A percentile compares a stretch with the other conserved stretches of the same genome.
Conservation (phyloP, 2,888 invertebrate genomes). For the Papilio protenor region DNA sequence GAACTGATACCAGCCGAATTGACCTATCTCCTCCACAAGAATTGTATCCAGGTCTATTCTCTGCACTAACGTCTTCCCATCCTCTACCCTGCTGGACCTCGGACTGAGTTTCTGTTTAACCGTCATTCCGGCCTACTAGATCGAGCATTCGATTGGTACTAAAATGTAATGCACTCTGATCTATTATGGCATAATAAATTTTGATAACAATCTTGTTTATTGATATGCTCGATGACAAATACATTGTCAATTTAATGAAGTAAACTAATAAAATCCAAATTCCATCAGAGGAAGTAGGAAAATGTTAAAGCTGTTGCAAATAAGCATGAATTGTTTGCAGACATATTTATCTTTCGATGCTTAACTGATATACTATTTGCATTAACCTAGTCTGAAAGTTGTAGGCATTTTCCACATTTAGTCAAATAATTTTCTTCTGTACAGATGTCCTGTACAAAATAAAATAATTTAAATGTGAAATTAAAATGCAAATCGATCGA, state of each 20-base stretch:
- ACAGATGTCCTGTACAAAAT: too few relatives aligned
- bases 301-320: background rate
- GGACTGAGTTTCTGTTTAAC: constrained; percentile 9
- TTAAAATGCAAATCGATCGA: too few relatives aligned
- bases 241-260: constrained; percentile 1
- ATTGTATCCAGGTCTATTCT: constrained; percentile 66
- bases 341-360: background rate
- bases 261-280: constrained; percentile 8
- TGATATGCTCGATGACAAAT: constrained; percentile 25
- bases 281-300: background rate
- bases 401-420: too few relatives aligned
- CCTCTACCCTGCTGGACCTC: constrained; percentile 28
- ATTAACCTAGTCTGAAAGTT: background rate
- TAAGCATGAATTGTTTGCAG: background rate
- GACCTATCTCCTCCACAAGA: constrained; percentile 70
- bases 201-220: constrained; percentile 30
- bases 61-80: constrained; percentile 30
- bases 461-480: too few relatives aligned
- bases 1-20: constrained; percentile 70
- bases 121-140: constrained; percentile 25
- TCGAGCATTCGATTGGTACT: constrained; percentile 17
- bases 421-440: too few relatives aligned
- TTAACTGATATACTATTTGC: background rate
- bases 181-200: constrained; percentile 22
- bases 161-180: constrained; percentile 15